phyloP scores from a whole-genome alignment of 1,140 invertebrate genomes.

The Leptinotarsa defecta region DNA sequence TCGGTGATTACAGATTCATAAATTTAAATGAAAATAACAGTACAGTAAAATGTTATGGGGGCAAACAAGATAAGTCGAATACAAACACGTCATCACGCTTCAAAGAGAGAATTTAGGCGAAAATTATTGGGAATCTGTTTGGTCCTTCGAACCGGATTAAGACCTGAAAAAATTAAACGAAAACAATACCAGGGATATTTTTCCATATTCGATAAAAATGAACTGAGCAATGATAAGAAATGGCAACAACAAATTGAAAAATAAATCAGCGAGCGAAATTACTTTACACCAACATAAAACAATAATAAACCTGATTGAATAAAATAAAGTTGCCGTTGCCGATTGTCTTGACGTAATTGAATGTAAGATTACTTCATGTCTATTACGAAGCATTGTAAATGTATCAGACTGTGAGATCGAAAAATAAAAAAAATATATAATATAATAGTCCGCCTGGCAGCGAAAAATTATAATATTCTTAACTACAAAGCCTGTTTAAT shows the following conservation, averaged over 20 bases:
- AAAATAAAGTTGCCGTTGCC: neutral
- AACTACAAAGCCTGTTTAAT: neutral
- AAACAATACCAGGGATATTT: too few relatives aligned
- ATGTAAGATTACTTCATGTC: neutral
- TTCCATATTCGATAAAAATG: too few relatives aligned
- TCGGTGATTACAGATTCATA: neutral
- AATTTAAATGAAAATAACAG: neutral
- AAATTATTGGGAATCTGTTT: too few relatives aligned
- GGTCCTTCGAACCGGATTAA: too few relatives aligned
- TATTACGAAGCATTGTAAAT: neutral
- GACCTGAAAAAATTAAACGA: too few relatives aligned
- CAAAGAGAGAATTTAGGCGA: too few relatives aligned
- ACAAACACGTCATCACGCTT: too few relatives aligned
- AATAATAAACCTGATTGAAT: neutral
- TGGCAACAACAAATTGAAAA: neutral
- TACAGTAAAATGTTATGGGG: neutral
- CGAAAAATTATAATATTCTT: neutral
- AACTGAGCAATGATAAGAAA: too few relatives aligned
- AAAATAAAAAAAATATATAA: neutral
- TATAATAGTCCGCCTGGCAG: neutral
- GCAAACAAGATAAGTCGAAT: constrained; percentile 1
- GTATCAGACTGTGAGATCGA: neutral
- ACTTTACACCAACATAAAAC: neutral
- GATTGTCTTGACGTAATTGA: neutral
- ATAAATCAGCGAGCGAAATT: neutral